phyloP scores from a whole-genome alignment of 2,888 invertebrate genomes.

The Dusona sp. region DNA sequence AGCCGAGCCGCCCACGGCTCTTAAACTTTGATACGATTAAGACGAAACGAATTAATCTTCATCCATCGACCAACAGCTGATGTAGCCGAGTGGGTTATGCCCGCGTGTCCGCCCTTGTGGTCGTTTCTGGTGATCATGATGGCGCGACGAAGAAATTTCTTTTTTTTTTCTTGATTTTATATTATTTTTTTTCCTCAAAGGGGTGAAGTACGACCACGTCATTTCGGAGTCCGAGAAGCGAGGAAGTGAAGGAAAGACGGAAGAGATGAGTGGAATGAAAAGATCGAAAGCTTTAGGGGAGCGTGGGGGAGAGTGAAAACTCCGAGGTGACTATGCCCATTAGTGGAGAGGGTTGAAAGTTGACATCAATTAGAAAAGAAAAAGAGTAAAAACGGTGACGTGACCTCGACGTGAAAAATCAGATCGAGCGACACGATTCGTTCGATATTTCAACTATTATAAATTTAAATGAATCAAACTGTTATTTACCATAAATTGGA shows the following conservation, averaged over 20 bases:
- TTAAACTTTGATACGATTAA: constrained; percentile 85
- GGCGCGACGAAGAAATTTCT: constrained; percentile 64
- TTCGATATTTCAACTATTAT: not conserved
- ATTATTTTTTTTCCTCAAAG: constrained; percentile 64
- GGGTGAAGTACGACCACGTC: constrained; percentile 47
- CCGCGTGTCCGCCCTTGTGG: constrained; percentile 58
- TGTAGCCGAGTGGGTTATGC: constrained; percentile 40
- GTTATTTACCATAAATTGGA: not conserved
- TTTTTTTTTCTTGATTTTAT: constrained; percentile 21
- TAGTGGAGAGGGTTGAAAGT: constrained; percentile 69
- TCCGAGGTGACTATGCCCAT: constrained; percentile 70
- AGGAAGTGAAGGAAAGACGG: constrained; percentile 73
- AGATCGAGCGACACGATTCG: constrained; percentile 41
- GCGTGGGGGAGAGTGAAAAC: constrained; percentile 68
- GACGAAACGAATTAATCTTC: constrained; percentile 85
- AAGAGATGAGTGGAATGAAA: constrained; percentile 77
- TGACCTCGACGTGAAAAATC: constrained; percentile 70
- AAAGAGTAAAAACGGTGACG: constrained; percentile 73
- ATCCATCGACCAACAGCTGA: constrained; percentile 74
- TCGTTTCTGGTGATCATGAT: constrained; percentile 64
- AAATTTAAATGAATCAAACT: not conserved
- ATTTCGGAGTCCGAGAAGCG: constrained; percentile 42
- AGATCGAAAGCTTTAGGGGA: constrained; percentile 56
- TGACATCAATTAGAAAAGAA: constrained; percentile 81
- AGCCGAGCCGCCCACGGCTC: constrained; percentile 79